These are phyloP conservation scores for Prionailurus bengalensis DNA, from an alignment of 2,113 vertebrate species.

Conservation along the genomic window DNA sequence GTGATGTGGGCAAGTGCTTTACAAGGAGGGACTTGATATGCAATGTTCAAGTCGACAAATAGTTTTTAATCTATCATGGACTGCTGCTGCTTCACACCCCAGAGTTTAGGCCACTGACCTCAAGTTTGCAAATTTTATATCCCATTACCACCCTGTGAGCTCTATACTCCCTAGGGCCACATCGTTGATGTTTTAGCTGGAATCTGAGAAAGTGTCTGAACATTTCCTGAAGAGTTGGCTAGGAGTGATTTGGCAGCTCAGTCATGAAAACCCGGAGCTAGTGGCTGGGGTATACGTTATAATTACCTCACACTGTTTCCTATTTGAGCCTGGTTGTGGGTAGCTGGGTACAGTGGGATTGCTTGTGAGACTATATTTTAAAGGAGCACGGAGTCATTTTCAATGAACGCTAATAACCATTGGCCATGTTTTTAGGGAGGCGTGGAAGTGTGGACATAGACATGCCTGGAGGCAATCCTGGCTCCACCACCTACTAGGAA, in stretches of 20 bases:
- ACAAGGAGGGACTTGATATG: background rate
- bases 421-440: conserved; percentile 56
- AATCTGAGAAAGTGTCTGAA: conserved; percentile 80
- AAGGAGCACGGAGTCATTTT: conserved; percentile 56
- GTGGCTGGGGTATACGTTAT: conserved; percentile 66
- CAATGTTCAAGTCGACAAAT: background rate
- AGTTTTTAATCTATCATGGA: conserved; percentile 40
- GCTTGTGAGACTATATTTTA: conserved; percentile 69
- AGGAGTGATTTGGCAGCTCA: conserved; percentile 71
- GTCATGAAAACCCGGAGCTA: conserved; percentile 62
- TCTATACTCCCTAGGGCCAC: conserved; percentile 56
- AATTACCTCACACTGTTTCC: conserved; percentile 73
- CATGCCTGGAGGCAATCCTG: background rate
- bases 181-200: conserved; percentile 63
- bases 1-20: background rate
- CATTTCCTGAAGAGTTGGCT: conserved; percentile 63
- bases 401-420: conserved; percentile 51
- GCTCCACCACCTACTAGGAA: conserved; percentile 24
- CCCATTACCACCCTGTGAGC: conserved; percentile 69
- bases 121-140: conserved; percentile 73
- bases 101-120: conserved; percentile 64
- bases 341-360: conserved; percentile 59
- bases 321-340: conserved; percentile 71
- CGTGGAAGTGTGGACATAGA: background rate
- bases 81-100: conserved; percentile 65